Percentiles rank a stretch among this genome's conserved stretches.
phyloP scores from a whole-genome alignment of 2,113 vertebrate genomes.

The Heliornis fulica region DNA sequence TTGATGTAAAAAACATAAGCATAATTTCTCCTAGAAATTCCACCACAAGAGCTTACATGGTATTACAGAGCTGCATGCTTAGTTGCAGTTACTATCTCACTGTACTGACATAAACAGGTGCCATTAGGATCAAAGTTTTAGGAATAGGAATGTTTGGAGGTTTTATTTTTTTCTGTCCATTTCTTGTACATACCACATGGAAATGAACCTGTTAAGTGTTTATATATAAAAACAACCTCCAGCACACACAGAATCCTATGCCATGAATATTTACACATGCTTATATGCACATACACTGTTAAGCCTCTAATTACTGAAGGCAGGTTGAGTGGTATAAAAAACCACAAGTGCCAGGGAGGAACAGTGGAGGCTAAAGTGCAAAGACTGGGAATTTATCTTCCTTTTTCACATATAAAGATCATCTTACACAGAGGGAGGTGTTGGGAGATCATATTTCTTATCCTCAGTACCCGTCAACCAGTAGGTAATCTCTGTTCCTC shows the following conservation, averaged over 20 bases:
- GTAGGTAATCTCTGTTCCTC: constrained; percentile 92
- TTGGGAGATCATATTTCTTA: constrained; percentile 84
- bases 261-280: background rate
- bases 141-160: background rate
- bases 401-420: background rate
- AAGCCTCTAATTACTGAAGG: background rate
- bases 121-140: background rate
- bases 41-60: background rate
- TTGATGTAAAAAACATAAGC: too few species aligned
- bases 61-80: background rate
- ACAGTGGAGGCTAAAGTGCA: background rate
- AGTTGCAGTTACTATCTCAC: background rate
- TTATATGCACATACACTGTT: background rate
- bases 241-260: background rate
- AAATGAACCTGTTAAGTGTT: background rate
- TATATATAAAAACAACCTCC: background rate
- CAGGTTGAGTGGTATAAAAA: background rate
- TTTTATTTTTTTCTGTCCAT: background rate
- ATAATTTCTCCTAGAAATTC: background rate
- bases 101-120: background rate
- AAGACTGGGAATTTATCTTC: background rate
- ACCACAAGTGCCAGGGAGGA: background rate
- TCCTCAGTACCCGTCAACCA: constrained; percentile 91
- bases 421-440: constrained; percentile 92
- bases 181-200: background rate